Evolutionary conservation across 2,888 invertebrate genomes (phyloP), one percentile per base, ranked within the genome.

Genomic region (Chironomus tentans): DNA sequence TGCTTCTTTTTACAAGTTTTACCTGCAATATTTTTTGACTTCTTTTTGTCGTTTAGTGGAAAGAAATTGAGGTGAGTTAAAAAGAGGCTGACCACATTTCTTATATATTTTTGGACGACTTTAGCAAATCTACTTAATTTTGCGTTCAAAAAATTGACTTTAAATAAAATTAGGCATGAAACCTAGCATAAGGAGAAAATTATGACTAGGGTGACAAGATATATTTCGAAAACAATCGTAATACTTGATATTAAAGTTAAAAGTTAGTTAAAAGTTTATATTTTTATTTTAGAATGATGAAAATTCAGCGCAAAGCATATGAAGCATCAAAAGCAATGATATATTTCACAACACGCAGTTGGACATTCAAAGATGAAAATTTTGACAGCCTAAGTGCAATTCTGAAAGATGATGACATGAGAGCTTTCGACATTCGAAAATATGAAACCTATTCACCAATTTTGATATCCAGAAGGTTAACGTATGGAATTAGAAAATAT

Each of bases 11-110:
- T 91, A 70, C 97, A 97, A 81, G 82, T 94, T 21, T 79, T 95
- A 10, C 93, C 95, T 0, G 95, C 95, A 0, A 81, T 94, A 7
- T 79, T 93, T 0, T 85, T 93, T 24, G 97, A 97, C 80, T 79
- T 85, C 0, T 78, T 89, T 0, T 83, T 92, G 4, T 87, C 88
- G 79, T 62, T 92, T 0, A 81, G 86, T 0, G 93, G 94, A 10
- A 86, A 86, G 77, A 90, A 91, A 81, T 90, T 93, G 12, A 87
- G 90, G 92, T 91, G 28, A 28, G 28, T 28, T 24, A 24, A 24
- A 3, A 3, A 24, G 2, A 24, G 22, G 22, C 22, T 24, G n/a
- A n/a, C n/a, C n/a, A n/a, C n/a, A n/a, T n/a, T n/a, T n/a, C n/a
- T n/a, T n/a, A n/a, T n/a, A n/a, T n/a, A n/a, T n/a, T n/a, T n/a